Percentiles rank a stretch among this genome's conserved stretches.
phyloP scores from a whole-genome alignment of 53 echinoderm and acorn worm genomes.

The Mesocentrotus franciscanus region DNA sequence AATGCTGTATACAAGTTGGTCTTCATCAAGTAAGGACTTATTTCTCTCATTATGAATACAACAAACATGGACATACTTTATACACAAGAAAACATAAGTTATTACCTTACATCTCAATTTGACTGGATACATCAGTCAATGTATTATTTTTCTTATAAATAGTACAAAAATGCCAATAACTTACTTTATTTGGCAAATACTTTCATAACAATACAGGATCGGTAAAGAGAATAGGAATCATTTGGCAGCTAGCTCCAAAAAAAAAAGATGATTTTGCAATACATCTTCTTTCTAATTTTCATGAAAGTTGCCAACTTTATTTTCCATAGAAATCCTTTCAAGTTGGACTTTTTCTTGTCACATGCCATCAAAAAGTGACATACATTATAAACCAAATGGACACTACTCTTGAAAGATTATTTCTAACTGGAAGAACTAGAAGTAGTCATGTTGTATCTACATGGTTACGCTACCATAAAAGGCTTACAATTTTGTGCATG shows the following conservation, averaged over 20 bases:
- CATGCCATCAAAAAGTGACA: constrained; percentile 22
- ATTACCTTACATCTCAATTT: constrained; percentile 47
- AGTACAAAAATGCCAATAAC: constrained; percentile 72
- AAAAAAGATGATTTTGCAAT: constrained; percentile 28
- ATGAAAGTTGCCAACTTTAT: constrained; percentile 56
- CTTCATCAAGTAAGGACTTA: constrained; percentile 59
- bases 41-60: constrained; percentile 64
- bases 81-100: constrained; percentile 62
- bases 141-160: constrained; percentile 68
- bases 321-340: constrained; percentile 47
- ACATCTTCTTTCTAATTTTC: constrained; percentile 10
- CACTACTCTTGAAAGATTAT: constrained; percentile 62
- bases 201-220: constrained; percentile 70
- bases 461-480: constrained; percentile 56
- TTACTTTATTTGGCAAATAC: constrained; percentile 70
- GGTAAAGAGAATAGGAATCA: constrained; percentile 43
- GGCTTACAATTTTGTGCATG: constrained; percentile 61
- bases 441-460: constrained; percentile 61
- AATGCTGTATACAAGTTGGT: constrained; percentile 70
- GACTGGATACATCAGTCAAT: constrained; percentile 60
- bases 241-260: constrained; percentile 64
- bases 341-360: constrained; percentile 33
- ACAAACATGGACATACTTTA: constrained; percentile 68
- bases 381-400: constrained; percentile 43
- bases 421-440: constrained; percentile 67